Evolutionary conservation across 2,888 invertebrate genomes (phyloP), one percentile per base, ranked within the genome.

Genomic region (Holacanthella duospinosa): DNA sequence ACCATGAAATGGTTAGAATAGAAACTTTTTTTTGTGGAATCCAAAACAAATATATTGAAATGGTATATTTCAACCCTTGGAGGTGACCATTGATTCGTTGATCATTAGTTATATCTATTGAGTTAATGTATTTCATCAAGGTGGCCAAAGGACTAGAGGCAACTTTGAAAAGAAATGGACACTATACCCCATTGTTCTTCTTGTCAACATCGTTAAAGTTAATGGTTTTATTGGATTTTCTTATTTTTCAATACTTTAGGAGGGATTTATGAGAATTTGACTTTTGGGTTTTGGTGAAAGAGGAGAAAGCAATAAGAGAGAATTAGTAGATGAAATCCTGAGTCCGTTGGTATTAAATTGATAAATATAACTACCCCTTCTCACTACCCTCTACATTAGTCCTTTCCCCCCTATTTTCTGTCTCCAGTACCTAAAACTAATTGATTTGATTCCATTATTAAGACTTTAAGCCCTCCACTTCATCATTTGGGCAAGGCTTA

Each of bases 401-500:
- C n/a, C n/a, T 36, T 36, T 16, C 36, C 36, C 16, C 36, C 36
- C 36, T 36, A 9, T 16, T 16, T 36, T 36, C 36, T 36, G 16
- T 36, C 36, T 36, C 36, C 16, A 36, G 36, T 16, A 29, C 4
- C 36, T 24, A 24, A 26, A 58, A 55, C 36, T 55, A 24, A 64
- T 48, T 55, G 57, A 43, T 56, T 56, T 43, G 43, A 53, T 29
- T 53, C 48, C 44, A n/a, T 54, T 36, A 43, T 53, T 48, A 66
- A 48, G 29, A 4, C 4, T 59, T 24, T 59, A 59, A 59, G 43
- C 61, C 56, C 43, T 56, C 56, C 56, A 61, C 56, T 55, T 61
- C 61, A 56, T 61, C 56, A 56, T 61, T 61, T 61, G 55, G 61
- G 43, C 61, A 61, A 55, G 61, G 61, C 56, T 61, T 61, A 61